Conservation (phyloP, 2,113 vertebrate genomes). For the Columba livia region DNA sequence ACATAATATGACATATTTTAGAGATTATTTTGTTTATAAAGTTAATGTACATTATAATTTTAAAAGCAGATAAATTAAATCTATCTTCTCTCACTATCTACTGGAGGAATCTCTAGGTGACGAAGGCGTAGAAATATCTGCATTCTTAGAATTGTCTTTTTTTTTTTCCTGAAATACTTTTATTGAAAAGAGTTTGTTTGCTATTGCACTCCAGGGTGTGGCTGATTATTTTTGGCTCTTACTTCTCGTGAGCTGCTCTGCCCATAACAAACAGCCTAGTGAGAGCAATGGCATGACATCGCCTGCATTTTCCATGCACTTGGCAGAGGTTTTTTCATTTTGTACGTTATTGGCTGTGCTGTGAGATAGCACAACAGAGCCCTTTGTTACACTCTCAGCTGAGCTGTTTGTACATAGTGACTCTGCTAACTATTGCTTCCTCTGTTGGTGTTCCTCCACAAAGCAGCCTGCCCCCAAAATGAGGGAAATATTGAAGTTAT, state of each 20-base stretch:
- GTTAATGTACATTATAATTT: background rate
- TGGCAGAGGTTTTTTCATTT: conserved; percentile 73
- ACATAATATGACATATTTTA: background rate
- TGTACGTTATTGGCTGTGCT: conserved; percentile 66
- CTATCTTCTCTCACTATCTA: background rate
- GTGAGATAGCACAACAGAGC: conserved; percentile 68
- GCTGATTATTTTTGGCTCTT: conserved; percentile 38
- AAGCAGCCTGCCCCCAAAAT: conserved; percentile 25
- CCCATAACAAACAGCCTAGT: conserved; percentile 35
- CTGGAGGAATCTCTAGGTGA: background rate
- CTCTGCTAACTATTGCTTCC: conserved; percentile 55
- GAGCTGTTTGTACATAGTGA: conserved; percentile 39
- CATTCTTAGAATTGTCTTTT: background rate
- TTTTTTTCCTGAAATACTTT: background rate
- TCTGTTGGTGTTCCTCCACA: conserved; percentile 44
- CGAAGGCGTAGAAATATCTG: background rate
- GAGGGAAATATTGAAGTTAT: background rate
- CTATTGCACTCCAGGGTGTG: background rate
- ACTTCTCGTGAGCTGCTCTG: conserved; percentile 8
- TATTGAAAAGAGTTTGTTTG: background rate
- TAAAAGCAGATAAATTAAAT: background rate
- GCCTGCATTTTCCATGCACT: conserved; percentile 53
- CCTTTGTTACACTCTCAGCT: conserved; percentile 58
- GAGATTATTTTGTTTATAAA: background rate
- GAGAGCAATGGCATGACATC: conserved; percentile 55